Evolutionary conservation across 2,888 invertebrate genomes (phyloP).

Genomic region (Eristalis pertinax): DNA sequence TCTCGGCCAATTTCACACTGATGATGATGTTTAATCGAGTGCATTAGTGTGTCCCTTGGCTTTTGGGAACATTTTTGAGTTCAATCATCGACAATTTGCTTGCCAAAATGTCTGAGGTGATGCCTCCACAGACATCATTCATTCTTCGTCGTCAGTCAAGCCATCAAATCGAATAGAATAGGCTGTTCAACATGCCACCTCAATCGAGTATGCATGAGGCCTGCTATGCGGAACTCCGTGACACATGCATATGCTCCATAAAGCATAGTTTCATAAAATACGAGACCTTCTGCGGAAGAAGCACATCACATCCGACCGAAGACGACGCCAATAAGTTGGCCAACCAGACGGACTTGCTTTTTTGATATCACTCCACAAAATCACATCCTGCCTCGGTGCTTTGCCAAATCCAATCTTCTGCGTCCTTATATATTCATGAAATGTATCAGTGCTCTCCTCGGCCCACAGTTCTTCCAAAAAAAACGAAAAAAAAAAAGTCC

Average conservation of each 20-base stretch:
- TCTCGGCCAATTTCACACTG: background rate
- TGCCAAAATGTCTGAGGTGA: background rate
- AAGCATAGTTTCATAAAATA: background rate
- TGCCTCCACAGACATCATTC: background rate
- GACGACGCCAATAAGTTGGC: slow-evolving; percentile 43
- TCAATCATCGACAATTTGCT: background rate
- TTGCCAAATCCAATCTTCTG: slow-evolving; percentile 47
- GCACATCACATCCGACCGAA: slow-evolving; percentile 5
- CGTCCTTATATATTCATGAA: slow-evolving; percentile 45
- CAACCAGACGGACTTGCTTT: slow-evolving; percentile 30
- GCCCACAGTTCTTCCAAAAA: background rate
- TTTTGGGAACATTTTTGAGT: background rate
- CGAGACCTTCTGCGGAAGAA: background rate
- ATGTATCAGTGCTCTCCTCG: slow-evolving; percentile 9
- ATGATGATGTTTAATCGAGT: background rate
- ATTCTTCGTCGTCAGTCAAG: background rate
- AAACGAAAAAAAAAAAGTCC: slow-evolving; percentile 3
- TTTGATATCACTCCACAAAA: slow-evolving; percentile 24
- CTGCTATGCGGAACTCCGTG: background rate
- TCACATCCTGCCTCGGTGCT: slow-evolving; percentile 3
- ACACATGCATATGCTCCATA: background rate
- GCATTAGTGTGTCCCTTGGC: too few relatives aligned
- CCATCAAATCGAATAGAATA: background rate
- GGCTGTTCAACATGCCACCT: background rate
- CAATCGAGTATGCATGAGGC: background rate